Evolutionary conservation across 2,113 vertebrate species (phyloP), one percentile per base, ranked within the genome.

Genomic region (Penelope pileata): DNA sequence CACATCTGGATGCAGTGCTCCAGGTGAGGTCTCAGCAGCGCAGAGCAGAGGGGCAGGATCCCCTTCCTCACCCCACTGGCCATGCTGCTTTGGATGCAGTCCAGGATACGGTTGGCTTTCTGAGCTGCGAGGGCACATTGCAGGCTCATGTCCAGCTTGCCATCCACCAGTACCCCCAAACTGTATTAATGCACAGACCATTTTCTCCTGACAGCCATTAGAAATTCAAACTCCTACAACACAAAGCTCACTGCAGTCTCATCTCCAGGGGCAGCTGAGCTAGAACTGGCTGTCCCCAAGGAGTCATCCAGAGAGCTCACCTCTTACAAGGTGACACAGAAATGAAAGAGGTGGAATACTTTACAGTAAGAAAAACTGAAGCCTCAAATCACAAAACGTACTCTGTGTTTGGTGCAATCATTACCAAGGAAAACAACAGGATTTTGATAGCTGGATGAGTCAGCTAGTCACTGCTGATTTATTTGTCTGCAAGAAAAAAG

Each of bases 191-290:
- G 80, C 67, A 79, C 45, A 94, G 29, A 82, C 69, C 27, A 50
- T 91, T 93, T 92, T 77, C 74, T 87, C 90, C 45, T 40, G 53
- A 90, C 30, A 60, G 40, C 45, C 58, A 94, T 90, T 92, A 92
- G 83, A 96, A 96, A 92, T 95, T 93, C 73, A 96, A 90, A 92
- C 94, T 92, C 62, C 48, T 93, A 42, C 53, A 86, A 77, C 85
- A 60, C 69, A 79, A 93, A 74, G 36, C 74, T 78, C 51, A 47
- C 48, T 77, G 70, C 42, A 94, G 82, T 29, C 64, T 94, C 50
- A 56, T 74, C 84, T 79, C 76, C 64, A 91, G 66, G 50, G 80
- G 80, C 82, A 70, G 50, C 51, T 40, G 53, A 93, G 53, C 58
- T 0, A 87, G 66, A 92, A 79, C 60, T 59, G n/a, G 53, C 54